phyloP scores from a whole-genome alignment of 2,888 invertebrate genomes.

The Diarsia mendica region DNA sequence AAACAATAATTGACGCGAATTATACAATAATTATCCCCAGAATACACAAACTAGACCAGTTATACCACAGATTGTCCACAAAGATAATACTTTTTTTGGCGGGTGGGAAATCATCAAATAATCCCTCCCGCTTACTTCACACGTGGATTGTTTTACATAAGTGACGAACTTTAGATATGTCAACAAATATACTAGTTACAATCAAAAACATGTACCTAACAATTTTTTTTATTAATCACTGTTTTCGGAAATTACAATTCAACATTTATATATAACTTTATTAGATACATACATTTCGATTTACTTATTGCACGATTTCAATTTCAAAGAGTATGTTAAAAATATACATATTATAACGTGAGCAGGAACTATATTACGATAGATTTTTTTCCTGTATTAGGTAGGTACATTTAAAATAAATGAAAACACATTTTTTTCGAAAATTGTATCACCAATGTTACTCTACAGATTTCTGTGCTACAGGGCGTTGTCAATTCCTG shows the following conservation, averaged over 20 bases:
- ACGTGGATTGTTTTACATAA: background rate
- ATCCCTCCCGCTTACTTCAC: too few relatives aligned
- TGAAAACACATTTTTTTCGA: too few relatives aligned
- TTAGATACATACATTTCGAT: too few relatives aligned
- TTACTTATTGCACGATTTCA: background rate
- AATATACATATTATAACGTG: background rate
- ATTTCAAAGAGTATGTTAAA: background rate
- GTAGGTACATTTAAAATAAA: background rate
- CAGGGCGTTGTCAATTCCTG: constrained; percentile 57
- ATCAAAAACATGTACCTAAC: background rate
- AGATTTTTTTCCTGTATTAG: background rate
- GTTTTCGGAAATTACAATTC: background rate
- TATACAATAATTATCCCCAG: constrained; percentile 8
- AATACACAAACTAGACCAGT: constrained; percentile 21
- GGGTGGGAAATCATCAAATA: too few relatives aligned
- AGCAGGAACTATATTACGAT: background rate
- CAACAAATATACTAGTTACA: background rate
- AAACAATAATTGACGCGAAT: constrained; percentile 22
- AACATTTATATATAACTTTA: too few relatives aligned
- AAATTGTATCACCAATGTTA: background rate
- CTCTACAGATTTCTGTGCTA: constrained; percentile 45
- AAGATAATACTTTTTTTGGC: too few relatives aligned
- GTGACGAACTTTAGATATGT: background rate
- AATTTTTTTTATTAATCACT: background rate
- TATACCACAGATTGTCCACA: constrained; percentile 11